A percentile compares a stretch with the other conserved stretches of the same genome.
phyloP scores from a whole-genome alignment of 1,140 invertebrate species.

The Cotesia glomerata region DNA sequence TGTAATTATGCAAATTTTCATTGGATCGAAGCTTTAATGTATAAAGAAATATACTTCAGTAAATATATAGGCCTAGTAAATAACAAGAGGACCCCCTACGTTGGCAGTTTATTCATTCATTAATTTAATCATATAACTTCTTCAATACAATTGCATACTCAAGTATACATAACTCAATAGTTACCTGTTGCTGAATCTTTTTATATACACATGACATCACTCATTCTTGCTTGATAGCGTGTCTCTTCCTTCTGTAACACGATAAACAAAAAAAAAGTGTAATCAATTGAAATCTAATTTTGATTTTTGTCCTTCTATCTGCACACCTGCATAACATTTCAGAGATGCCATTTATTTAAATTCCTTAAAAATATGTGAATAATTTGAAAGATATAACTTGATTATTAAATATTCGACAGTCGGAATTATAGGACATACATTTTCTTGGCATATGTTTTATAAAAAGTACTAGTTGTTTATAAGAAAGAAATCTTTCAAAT shows the following conservation, averaged over 20 bases:
- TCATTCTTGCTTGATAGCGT: not conserved
- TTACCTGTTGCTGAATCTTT: slow-evolving; percentile 2
- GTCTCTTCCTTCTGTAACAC: not conserved
- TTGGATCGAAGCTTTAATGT: slow-evolving; percentile 9
- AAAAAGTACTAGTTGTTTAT: no score
- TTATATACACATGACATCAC: slow-evolving; percentile 3
- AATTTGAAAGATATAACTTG: no score
- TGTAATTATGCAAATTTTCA: slow-evolving; percentile 32
- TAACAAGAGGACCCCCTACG: not conserved
- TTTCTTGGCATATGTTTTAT: no score
- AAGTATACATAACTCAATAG: not conserved
- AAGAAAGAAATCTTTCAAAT: no score
- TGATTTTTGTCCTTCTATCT: not conserved
- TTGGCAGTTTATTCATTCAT: not conserved
- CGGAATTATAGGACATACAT: no score
- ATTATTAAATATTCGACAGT: no score
- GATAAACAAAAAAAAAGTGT: not conserved
- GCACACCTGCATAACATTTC: no score
- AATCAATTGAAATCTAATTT: not conserved
- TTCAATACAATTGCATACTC: not conserved
- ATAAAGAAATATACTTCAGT: not conserved
- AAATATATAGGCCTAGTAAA: not conserved
- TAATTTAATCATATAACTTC: not conserved
- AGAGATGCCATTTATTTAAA: no score
- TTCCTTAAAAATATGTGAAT: no score